Evolutionary conservation across 2,113 vertebrate genomes (phyloP).

Genomic region (Lycocorax pyrrhopterus): DNA sequence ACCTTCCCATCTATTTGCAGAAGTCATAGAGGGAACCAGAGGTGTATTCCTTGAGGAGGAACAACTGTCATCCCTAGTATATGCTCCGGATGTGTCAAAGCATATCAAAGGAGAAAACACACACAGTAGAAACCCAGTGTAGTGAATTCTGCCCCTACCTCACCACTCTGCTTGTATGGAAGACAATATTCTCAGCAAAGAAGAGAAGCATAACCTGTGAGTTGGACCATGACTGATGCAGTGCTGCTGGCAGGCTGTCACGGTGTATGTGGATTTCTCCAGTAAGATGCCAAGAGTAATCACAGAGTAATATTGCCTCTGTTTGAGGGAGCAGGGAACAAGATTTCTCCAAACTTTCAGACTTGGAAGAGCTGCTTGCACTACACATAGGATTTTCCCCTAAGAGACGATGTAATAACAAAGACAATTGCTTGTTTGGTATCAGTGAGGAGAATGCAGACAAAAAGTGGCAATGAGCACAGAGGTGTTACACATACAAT

Average conservation of each 20-base stretch:
- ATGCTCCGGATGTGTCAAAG: not conserved
- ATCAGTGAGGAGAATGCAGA: not conserved
- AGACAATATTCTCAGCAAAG: not conserved
- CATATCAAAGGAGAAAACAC: not conserved
- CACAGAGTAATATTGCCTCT: not conserved
- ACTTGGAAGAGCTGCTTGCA: not conserved
- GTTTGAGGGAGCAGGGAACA: not conserved
- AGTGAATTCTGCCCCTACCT: not conserved
- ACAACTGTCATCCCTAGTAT: not conserved
- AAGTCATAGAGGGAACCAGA: not conserved
- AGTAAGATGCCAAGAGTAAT: not conserved
- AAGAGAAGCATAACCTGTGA: not conserved
- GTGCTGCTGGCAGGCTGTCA: not conserved
- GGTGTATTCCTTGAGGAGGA: not conserved
- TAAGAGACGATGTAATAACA: not conserved
- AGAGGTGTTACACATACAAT: not conserved
- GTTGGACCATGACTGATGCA: not conserved
- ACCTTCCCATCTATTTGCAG: not conserved
- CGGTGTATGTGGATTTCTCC: not conserved
- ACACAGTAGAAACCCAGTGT: not conserved
- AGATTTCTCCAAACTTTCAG: not conserved
- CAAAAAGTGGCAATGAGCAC: not conserved
- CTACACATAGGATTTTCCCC: not conserved
- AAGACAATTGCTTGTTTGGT: not conserved
- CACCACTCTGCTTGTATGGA: not conserved